Base-by-base conservation (phyloP, 2,888 invertebrate genomes). In the Hymenopus coronatus region DNA sequence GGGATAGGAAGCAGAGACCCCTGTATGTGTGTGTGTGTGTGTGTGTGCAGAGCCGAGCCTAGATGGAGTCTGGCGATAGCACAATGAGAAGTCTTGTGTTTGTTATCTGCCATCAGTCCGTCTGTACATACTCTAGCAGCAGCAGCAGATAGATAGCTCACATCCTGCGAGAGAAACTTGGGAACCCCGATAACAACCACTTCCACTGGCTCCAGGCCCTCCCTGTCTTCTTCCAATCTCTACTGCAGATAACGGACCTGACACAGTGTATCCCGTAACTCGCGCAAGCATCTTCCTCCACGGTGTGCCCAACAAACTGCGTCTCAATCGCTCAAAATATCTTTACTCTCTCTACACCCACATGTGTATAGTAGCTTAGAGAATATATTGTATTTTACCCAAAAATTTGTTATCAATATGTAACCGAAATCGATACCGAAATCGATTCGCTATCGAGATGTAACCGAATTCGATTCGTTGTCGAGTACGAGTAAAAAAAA, bases 1-100 rank as follows among this genome's bases (percentile, higher is more conserved):
- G 54, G 54, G 54, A 54, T 54, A 54, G 54, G 54, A 54, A 54
- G 54, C 54, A 4, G 20, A 54, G 54, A 54, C 54, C 54, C 54
- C 7, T 40, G 40, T 40, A 40, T 40, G 20, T 54, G 54, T 15
- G 54, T 15, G 54, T 40, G 40, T 40, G 9, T 40, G 20, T 54
- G 54, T 15, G 54, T 15, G 54, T n/a, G 54, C 54, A 14, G 54
- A 70, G 54, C 20, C 54, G 15, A 70, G 54, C 20, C 54, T 70
- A 70, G 54, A 70, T 70, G 54, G 20, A 70, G 54, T 70, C 54
- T 70, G 54, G n/a, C 81, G 86, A 86, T 86, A 86, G 28, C 70
- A 86, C 86, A 86, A 86, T 81, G 86, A 86, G 87, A 87, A 87
- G 87, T 87, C 82, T 87, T 70, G 54, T 87, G 87, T 82, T 87